phyloP scores from a whole-genome alignment of 2,113 vertebrate genomes.

The Ranitomeya imitator region DNA sequence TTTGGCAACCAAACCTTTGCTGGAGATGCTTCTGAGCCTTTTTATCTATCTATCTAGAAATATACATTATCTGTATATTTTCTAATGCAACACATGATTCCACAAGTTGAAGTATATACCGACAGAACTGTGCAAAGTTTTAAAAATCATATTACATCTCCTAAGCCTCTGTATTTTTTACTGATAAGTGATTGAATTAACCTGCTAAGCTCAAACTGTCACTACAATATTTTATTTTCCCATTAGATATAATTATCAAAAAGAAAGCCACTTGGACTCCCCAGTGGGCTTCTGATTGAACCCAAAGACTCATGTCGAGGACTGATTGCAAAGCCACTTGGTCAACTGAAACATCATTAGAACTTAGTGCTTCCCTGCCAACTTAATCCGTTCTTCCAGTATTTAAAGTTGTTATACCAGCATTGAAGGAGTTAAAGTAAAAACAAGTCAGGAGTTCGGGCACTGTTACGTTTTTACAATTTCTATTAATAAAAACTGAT shows the following conservation, averaged over 20 bases:
- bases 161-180: constrained; percentile 8
- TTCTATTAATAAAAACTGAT: background rate
- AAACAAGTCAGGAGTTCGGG: background rate
- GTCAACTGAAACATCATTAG: constrained; percentile 50
- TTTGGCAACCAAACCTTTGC: too few species aligned
- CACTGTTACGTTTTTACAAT: background rate
- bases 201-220: constrained; percentile 37
- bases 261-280: constrained; percentile 37
- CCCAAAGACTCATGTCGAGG: constrained; percentile 44
- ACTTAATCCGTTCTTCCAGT: background rate
- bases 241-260: constrained; percentile 55
- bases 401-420: background rate
- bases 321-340: constrained; percentile 53
- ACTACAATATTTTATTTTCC: constrained; percentile 55
- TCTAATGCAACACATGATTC: background rate
- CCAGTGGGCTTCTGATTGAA: constrained; percentile 50
- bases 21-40: too few species aligned
- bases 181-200: constrained; percentile 44
- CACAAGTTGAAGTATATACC: background rate
- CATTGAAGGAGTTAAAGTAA: constrained; percentile 16
- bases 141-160: background rate
- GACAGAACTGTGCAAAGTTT: background rate
- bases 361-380: constrained; percentile 27
- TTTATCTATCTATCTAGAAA: too few species aligned
- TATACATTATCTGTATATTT: too few species aligned